A percentile compares a stretch with the other conserved stretches of the same genome.
Evolutionary conservation across 92 coral and sea anemone species (phyloP).

Genomic region (Blastomussa wellsi): DNA sequence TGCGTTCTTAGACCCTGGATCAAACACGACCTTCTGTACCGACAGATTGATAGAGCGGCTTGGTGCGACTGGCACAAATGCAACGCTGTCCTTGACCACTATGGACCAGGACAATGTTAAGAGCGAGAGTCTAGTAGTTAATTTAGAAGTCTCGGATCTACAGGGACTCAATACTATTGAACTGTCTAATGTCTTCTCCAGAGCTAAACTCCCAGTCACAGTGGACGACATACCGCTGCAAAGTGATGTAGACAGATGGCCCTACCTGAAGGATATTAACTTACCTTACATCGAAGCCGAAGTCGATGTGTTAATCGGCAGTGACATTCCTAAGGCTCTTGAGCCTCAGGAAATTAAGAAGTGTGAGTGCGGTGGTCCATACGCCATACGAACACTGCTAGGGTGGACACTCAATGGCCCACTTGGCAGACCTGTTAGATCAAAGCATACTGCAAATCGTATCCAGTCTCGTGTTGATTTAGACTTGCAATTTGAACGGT

Average conservation of each 20-base stretch:
- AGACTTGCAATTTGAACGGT: conserved; percentile 51
- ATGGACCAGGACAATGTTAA: conserved; percentile 41
- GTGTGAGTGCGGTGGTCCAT: conserved; percentile 63
- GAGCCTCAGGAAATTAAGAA: conserved; percentile 62
- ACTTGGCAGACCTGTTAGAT: conserved; percentile 44
- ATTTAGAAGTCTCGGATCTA: conserved; percentile 54
- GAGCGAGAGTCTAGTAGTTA: conserved; percentile 35
- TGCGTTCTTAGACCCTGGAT: conserved; percentile 58
- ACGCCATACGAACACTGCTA: conserved; percentile 52
- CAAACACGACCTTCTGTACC: conserved; percentile 60
- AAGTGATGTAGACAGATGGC: conserved; percentile 61
- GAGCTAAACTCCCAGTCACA: conserved; percentile 56
- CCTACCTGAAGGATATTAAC: conserved; percentile 37
- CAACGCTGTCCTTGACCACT: conserved; percentile 52
- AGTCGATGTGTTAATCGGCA: conserved; percentile 58
- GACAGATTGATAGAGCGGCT: conserved; percentile 51
- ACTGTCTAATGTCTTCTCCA: conserved; percentile 49
- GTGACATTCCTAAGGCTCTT: conserved; percentile 54
- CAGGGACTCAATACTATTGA: conserved; percentile 45
- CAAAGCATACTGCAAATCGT: conserved; percentile 33
- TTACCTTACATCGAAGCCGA: conserved; percentile 48
- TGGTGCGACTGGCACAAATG: conserved; percentile 33
- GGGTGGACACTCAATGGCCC: conserved; percentile 87
- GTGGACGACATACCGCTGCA: conserved; percentile 43
- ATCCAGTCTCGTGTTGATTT: conserved; percentile 33